Evolutionary conservation across 2,797 vertebrate genomes (phyloP).

Genomic region (Cirrhinus mrigala): DNA sequence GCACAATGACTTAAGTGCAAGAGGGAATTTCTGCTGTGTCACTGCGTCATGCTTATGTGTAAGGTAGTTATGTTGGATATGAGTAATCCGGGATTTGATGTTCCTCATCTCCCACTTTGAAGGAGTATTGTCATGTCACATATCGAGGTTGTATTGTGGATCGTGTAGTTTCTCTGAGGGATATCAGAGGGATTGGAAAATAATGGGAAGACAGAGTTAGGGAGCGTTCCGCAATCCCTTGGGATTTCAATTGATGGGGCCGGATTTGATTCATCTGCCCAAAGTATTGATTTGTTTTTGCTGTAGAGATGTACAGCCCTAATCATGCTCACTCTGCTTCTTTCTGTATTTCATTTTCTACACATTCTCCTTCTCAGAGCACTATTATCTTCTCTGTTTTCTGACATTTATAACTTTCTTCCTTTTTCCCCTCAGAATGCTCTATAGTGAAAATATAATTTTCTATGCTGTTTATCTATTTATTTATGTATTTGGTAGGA

Average conservation of each 20-base stretch:
- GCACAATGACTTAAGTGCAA: neutral
- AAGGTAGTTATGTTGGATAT: neutral
- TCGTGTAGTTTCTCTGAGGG: conserved; percentile 71
- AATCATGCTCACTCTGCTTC: conserved; percentile 62
- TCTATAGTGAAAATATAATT: conserved; percentile 61
- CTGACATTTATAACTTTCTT: conserved; percentile 65
- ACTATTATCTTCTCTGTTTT: conserved; percentile 67
- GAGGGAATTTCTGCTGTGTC: conserved; percentile 18
- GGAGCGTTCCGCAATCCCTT: conserved; percentile 66
- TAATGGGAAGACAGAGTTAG: conserved; percentile 76
- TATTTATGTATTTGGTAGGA: neutral
- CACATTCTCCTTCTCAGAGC: conserved; percentile 67
- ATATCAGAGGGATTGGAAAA: conserved; percentile 74
- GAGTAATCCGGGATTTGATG: conserved; percentile 4
- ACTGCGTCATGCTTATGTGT: neutral
- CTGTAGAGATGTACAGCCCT: conserved; percentile 68
- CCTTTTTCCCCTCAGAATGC: conserved; percentile 61
- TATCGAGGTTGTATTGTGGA: conserved; percentile 58
- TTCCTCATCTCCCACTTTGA: conserved; percentile 4
- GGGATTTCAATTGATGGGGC: conserved; percentile 76
- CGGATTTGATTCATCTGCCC: conserved; percentile 80
- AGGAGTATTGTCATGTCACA: conserved; percentile 40
- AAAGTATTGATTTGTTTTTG: conserved; percentile 80
- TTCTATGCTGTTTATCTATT: neutral
- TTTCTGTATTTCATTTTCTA: conserved; percentile 64